These are phyloP conservation scores for Nasonia oneida DNA, from an alignment of 2,888 invertebrate genomes.

Conservation along the genomic window DNA sequence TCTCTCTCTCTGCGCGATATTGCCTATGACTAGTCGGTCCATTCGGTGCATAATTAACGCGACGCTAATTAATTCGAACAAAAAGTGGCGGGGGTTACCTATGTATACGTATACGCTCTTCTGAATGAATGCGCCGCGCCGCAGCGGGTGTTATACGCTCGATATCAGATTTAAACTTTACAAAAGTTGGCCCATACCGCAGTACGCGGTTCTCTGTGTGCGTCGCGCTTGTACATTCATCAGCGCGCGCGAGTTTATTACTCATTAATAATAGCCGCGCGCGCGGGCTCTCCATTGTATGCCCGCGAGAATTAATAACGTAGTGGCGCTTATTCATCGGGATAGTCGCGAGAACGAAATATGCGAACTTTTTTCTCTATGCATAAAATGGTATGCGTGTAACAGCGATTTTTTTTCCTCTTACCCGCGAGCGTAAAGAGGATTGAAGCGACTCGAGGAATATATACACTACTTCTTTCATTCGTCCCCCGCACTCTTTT, in stretches of 20 bases:
- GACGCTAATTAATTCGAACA: conserved; percentile 6
- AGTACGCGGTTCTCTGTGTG: background rate
- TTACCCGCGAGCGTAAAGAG: background rate
- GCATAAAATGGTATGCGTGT: too few species aligned
- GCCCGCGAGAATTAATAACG: background rate
- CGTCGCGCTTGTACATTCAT: background rate
- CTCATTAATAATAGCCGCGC: background rate
- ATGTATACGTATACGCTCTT: background rate
- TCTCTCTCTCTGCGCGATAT: background rate
- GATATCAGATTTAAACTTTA: conserved; percentile 25
- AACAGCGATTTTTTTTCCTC: background rate
- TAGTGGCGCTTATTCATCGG: too few species aligned
- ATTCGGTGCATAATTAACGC: background rate
- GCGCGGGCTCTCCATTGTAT: background rate
- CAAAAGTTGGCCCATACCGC: background rate
- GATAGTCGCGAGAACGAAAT: too few species aligned
- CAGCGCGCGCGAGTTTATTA: background rate
- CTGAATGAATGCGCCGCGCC: background rate
- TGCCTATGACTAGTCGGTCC: too few species aligned
- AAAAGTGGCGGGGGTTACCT: background rate
- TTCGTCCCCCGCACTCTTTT: background rate
- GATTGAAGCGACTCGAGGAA: conserved; percentile 15
- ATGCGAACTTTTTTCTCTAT: too few species aligned
- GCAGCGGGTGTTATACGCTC: background rate
- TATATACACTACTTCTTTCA: background rate